Base-by-base conservation (phyloP, 2,888 invertebrate genomes). In the Ennomos fuscantarius region DNA sequence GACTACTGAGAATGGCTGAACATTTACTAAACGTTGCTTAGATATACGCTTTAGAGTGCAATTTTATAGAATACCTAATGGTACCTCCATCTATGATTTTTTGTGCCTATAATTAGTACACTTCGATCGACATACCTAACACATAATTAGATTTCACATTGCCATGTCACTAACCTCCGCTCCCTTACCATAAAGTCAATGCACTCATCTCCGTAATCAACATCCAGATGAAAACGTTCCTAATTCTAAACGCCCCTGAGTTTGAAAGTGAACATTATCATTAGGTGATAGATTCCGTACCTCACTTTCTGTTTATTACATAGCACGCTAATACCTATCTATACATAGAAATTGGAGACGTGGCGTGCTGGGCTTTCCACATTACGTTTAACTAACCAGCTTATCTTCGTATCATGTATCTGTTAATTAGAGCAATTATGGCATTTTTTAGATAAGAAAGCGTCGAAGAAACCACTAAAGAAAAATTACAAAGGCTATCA, bases 401-500 rank as follows among this genome's bases (percentile, higher is more conserved):
- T 60, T 57, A 56, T 60, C 55, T 32, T 36, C 9, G 15, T 46
- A 58, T 44, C 57, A 9, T 34, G 33, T 40, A 39, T 54, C 55
- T 62, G 49, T 49, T 63, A 63, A 63, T 52, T 55, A 62, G 44
- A 41, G 43, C 57, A 61, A 60, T 57, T 52, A 46, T 40, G 11
- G 15, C 34, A 42, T 39, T 60, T 67, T 65, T 34, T 68, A 84
- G 89, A 75, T 62, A 86, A 83, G 74, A 84, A 83, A 62, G 64
- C 84, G n/a, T 47, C 69, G 34, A 91, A 87, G 69, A 92, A 89
- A 62, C 70, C 86, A 8, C 56, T 84, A 9, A 91, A 85, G 72
- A 92, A 87, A 70, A 93, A 81, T 62, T 94, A 94, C 69, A 93
- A 90, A 74, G 93, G 94, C 31, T 93, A 89, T 72, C 94, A 94